phyloP scores from a whole-genome alignment of 2,113 vertebrate species.

The Pseudopodoces humilis region DNA sequence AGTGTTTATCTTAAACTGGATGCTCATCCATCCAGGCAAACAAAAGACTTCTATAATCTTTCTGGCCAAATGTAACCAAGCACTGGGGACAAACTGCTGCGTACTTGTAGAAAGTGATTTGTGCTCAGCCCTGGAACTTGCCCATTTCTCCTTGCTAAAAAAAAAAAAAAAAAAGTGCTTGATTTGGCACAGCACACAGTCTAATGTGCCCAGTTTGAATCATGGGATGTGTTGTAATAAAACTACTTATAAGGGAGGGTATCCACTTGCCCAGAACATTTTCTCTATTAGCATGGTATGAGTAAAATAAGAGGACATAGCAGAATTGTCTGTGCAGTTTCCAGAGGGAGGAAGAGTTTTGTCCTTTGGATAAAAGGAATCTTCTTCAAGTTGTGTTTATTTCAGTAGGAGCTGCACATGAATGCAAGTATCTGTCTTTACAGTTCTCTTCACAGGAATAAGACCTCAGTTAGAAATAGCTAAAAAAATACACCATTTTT shows the following conservation, averaged over 20 bases:
- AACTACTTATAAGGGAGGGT: background rate
- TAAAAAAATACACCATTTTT: background rate
- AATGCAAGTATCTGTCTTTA: background rate
- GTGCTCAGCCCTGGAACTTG: background rate
- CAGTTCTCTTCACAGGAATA: background rate
- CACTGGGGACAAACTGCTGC: background rate
- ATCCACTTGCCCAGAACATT: background rate
- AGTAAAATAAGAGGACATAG: background rate
- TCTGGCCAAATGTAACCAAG: background rate
- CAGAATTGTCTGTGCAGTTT: background rate
- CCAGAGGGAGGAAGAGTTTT: background rate
- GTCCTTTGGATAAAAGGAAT: background rate
- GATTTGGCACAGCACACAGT: background rate
- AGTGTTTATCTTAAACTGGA: constrained; percentile 14
- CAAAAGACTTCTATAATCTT: constrained; percentile 20
- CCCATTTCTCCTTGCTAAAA: background rate
- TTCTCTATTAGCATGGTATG: background rate
- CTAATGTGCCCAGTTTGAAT: background rate
- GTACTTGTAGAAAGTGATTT: background rate
- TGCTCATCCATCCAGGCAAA: background rate
- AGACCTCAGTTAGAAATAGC: background rate
- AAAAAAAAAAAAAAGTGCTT: background rate
- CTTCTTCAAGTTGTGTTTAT: background rate
- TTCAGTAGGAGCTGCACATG: background rate
- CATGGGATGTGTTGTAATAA: background rate